phyloP scores from a whole-genome alignment of 1,140 invertebrate genomes.

The Maconellicoccus hirsutus region DNA sequence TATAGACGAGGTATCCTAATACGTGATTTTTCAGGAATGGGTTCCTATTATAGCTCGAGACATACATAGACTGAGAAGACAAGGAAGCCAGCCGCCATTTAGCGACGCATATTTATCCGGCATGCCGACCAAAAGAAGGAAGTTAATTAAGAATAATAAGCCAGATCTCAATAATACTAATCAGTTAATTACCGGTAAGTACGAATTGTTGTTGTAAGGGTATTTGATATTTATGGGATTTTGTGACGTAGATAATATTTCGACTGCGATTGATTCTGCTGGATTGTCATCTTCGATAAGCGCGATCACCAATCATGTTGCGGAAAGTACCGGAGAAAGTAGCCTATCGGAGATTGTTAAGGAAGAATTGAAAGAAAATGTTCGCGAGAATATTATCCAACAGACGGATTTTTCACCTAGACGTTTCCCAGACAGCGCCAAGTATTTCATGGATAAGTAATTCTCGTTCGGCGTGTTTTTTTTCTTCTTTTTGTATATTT shows the following conservation, averaged over 20 bases:
- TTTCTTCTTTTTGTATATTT: background rate
- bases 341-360: background rate
- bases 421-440: background rate
- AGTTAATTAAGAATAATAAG: constrained; percentile 42
- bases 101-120: constrained; percentile 73
- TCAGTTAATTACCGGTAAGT: constrained; percentile 31
- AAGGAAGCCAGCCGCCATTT: constrained; percentile 43
- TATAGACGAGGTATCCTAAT: no score
- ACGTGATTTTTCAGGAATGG: constrained; percentile 50
- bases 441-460: constrained; percentile 15
- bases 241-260: background rate
- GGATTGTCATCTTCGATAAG: background rate
- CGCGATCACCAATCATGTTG: background rate
- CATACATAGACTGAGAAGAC: constrained; percentile 49
- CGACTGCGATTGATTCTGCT: background rate
- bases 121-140: constrained; percentile 67
- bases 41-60: constrained; percentile 68
- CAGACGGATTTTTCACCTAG: background rate
- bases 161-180: constrained; percentile 28
- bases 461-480: background rate
- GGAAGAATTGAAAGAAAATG: constrained; percentile 15
- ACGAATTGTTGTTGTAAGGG: background rate
- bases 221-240: no score
- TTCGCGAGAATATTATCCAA: constrained; percentile 11
- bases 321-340: background rate